phyloP scores from a whole-genome alignment of 2,888 invertebrate species.

The Cephalotes varians region DNA sequence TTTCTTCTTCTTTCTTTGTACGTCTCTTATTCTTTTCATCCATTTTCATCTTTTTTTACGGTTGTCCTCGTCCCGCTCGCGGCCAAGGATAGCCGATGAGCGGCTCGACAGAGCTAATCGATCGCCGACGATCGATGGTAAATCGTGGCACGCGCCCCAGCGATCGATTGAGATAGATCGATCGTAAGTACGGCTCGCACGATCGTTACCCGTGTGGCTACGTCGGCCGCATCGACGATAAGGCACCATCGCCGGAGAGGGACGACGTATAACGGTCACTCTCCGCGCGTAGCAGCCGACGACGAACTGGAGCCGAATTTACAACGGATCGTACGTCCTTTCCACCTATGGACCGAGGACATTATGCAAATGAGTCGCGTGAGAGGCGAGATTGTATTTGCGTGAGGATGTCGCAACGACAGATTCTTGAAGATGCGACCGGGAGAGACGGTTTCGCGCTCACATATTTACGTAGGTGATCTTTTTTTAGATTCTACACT shows the following conservation, averaged over 20 bases:
- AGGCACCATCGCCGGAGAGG: conserved; percentile 8
- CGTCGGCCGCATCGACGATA: conserved; percentile 44
- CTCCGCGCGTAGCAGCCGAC: conserved; percentile 16
- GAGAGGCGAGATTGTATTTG: conserved; percentile 60
- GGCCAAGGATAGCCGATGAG: conserved; percentile 42
- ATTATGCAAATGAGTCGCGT: conserved; percentile 64
- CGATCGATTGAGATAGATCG: conserved; percentile 64
- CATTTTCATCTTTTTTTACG: conserved; percentile 8
- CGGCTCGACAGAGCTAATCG: conserved; percentile 60
- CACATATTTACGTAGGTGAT: conserved; percentile 63
- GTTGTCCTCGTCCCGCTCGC: conserved; percentile 30
- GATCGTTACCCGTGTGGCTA: conserved; percentile 53
- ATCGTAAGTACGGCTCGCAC: conserved; percentile 20
- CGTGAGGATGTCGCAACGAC: conserved; percentile 65
- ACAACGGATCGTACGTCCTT: conserved; percentile 61
- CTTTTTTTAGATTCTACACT: conserved; percentile 40
- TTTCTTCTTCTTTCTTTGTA: conserved; percentile 33
- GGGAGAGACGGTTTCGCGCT: conserved; percentile 45
- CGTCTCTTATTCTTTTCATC: conserved; percentile 8
- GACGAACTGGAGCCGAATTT: conserved; percentile 47
- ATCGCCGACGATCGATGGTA: conserved; percentile 65
- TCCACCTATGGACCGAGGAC: conserved; percentile 59
- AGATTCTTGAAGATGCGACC: conserved; percentile 62
- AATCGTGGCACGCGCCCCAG: conserved; percentile 68
- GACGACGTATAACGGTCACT: conserved; percentile 50